Evolutionary conservation across 2,797 vertebrate species (phyloP), one percentile per base, ranked within the genome.

Genomic region (Spheniscus humboldti): DNA sequence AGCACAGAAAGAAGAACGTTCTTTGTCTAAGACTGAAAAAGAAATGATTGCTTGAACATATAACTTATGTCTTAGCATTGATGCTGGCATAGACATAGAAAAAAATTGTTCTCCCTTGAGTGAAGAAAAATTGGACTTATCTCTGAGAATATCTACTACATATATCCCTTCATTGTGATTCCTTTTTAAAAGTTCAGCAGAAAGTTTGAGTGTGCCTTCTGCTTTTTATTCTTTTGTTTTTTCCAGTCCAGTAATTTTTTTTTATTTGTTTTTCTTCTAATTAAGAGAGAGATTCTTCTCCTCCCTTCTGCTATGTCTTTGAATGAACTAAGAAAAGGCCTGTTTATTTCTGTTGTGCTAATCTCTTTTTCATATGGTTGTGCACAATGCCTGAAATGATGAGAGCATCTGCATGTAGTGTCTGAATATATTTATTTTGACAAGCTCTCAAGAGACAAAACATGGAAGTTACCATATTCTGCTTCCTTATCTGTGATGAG

Each of bases 371-470:
- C 82, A 77, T 95, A 87, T 81, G 78, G 60, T 80, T 89, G 80
- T 80, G 74, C 91, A 96, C 86, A 94, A 92, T 80, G 59, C 85
- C 88, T 87, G 80, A 74, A 90, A 73, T 84, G 53, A 94, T 82
- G 92, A 94, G 30, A 96, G 60, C 43, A 92, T 96, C 91, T 92
- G 84, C 63, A 43, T 91, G 67, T 28, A 63, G 77, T 85, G 35
- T 56, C 71, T 82, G 71, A 89, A 96, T 94, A 69, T 83, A 72
- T 96, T 97, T 97, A 97, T 95, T 96, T 94, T 97, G 90, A 96
- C 78, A 93, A 91, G 81, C 37, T 96, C 92, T 96, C 87, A 95
- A 90, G 89, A 86, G 92, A 90, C 16, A 0, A 93, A 94, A 95
- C n/a, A 55, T 79, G 60, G 76, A 95, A 88, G 93, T 92, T 79